Conservation (phyloP, 2,797 vertebrate species). For the Martes flavigula region DNA sequence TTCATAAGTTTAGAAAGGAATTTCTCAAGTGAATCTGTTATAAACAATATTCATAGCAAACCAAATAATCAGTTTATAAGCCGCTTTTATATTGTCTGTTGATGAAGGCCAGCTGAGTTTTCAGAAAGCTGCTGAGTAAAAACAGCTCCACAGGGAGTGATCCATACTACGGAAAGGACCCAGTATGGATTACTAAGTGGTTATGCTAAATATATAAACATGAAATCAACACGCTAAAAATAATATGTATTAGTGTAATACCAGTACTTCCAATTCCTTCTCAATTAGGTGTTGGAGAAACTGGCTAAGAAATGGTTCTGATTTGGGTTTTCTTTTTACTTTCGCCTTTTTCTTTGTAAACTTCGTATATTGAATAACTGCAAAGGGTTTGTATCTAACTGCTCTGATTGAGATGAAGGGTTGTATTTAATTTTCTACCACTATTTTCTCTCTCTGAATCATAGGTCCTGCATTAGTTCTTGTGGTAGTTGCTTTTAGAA, state of each 20-base stretch:
- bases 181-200: background rate
- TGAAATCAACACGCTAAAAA: background rate
- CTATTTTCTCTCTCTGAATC: background rate
- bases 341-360: background rate
- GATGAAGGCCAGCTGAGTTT: constrained; percentile 5
- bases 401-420: background rate
- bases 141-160: background rate
- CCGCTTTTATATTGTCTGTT: background rate
- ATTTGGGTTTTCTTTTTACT: background rate
- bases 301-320: background rate
- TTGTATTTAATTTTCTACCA: background rate
- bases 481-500: background rate
- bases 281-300: background rate
- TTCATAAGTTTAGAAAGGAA: background rate
- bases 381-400: background rate
- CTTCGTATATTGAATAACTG: background rate
- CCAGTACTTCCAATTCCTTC: background rate
- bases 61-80: background rate
- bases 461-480: background rate
- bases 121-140: background rate
- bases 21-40: background rate
- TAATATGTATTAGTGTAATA: background rate
- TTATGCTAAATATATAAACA: background rate
- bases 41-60: background rate
- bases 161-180: background rate